Conservation (phyloP, 2,888 invertebrate species). For the Drosophila borborema region DNA sequence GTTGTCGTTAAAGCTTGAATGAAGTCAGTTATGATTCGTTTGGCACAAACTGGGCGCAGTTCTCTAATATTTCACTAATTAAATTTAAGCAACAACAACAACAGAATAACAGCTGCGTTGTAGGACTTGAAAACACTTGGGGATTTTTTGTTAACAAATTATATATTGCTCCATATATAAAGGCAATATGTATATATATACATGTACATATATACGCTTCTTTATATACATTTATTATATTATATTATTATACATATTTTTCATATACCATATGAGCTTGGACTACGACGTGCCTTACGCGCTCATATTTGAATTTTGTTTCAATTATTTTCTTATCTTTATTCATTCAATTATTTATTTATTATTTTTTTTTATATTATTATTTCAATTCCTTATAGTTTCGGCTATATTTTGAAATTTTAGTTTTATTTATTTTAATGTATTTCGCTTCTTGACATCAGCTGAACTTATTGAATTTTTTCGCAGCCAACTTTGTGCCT, state of each 20-base stretch:
- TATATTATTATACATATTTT: neutral
- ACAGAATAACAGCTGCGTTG: slow-evolving; percentile 9
- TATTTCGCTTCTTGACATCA: neutral
- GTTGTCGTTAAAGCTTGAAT: slow-evolving; percentile 10
- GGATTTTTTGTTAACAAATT: neutral
- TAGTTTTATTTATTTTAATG: neutral
- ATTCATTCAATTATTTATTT: too few species aligned
- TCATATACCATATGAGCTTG: neutral
- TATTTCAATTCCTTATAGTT: too few species aligned
- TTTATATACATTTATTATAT: neutral
- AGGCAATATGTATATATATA: neutral
- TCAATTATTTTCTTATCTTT: too few species aligned
- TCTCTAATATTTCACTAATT: slow-evolving; percentile 3
- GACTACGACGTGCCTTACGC: neutral
- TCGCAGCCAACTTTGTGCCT: too few species aligned
- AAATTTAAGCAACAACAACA: slow-evolving; percentile 4
- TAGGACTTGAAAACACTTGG: neutral
- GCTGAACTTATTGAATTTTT: too few species aligned
- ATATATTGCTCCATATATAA: neutral
- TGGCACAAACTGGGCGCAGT: neutral
- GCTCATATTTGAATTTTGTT: neutral
- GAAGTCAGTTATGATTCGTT: neutral
- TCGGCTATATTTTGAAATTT: neutral
- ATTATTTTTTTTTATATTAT: too few species aligned
- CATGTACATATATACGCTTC: neutral